Evolutionary conservation across 2,113 vertebrate genomes (phyloP), one percentile per base, ranked within the genome.

Genomic region (Myocastor coypus): DNA sequence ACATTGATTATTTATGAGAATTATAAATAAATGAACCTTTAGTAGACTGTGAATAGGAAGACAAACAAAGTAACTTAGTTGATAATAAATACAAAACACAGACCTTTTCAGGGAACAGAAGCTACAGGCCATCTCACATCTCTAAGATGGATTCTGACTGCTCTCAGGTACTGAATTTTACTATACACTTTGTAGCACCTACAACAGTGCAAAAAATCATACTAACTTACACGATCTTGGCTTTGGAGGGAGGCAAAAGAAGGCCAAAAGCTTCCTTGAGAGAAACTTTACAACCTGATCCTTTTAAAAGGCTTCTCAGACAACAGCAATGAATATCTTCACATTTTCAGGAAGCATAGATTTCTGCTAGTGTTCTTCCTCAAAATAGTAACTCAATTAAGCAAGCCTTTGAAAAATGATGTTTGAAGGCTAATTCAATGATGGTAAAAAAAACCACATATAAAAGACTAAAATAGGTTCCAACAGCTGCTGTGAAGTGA

Each of bases 341-440:
- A 83, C 40, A 42, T 40, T 94, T 91, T 50, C 66, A 86, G 73
- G 26, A 86, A 34, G 32, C n/a, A 86, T 14, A 88, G n/a, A 68
- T 12, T 87, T 12, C 64, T 50, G 34, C 20, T 88, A 83, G 57
- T 86, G 68, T 86, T 92, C 50, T 46, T n/a, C 34, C 30, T 88
- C 42, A 94, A 92, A 80, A 46, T 87, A 88, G 85, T 64, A 95
- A 87, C 94, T 94, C 93, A 1, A 92, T 32, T 30, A 86, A 92
- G 9, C 13, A 50, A 81, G 73, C 2, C 32, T 94, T 80, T 94
- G 68, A 28, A 14, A 84, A 30, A 30, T 80, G 19, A n/a, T 52
- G 14, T 63, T 82, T 94, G 28, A 90, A 92, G 83, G 82, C 71
- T 5, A 42, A 12, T 30, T 55, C 2, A 20, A 50, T n/a, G 14